Evolutionary conservation across 1,140 invertebrate genomes (phyloP).

Genomic region (Oryctes rhinoceros): DNA sequence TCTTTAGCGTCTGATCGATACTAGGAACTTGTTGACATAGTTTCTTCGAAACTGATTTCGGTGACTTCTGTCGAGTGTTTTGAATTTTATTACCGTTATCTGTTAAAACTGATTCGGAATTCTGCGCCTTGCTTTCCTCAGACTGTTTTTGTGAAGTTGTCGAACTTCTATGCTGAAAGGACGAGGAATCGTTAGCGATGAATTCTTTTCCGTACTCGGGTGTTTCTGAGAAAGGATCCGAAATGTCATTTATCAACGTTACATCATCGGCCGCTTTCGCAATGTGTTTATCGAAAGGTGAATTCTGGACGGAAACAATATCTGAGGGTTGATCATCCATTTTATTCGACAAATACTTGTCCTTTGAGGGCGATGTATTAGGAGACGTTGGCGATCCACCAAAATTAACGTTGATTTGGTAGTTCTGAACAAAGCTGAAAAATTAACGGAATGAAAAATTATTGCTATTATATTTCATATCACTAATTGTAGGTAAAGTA

Average conservation of each 20-base stretch:
- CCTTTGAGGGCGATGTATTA: neutral
- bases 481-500: no score
- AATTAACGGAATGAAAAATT: no score
- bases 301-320: neutral
- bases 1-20: neutral
- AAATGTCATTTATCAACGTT: neutral
- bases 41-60: neutral
- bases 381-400: neutral
- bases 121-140: neutral
- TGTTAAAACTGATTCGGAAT: neutral
- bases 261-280: neutral
- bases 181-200: neutral
- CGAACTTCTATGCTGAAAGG: neutral
- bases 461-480: no score
- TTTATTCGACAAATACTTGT: neutral
- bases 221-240: neutral
- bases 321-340: neutral
- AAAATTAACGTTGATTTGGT: neutral
- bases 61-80: neutral
- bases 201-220: neutral
- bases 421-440: neutral
- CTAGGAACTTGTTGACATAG: neutral
- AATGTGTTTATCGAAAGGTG: neutral
- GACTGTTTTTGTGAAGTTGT: neutral
- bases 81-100: neutral